A percentile compares a stretch with the other conserved stretches of the same genome.
These are phyloP conservation scores for Drosophila mauritiana DNA, from an alignment of 1,140 invertebrate species.

Conservation along the genomic window DNA sequence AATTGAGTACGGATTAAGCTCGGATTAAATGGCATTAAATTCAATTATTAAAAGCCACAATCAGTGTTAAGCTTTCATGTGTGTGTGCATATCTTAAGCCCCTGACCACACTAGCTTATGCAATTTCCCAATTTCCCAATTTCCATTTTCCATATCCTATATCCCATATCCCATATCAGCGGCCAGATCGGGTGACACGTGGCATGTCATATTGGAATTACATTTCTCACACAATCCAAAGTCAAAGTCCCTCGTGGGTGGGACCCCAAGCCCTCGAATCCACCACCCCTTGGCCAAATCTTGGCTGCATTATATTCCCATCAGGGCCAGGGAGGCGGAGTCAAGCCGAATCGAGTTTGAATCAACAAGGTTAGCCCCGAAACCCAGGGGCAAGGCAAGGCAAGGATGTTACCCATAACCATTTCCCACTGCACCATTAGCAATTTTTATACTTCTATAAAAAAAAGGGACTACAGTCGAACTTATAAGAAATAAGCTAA, in stretches of 20 bases:
- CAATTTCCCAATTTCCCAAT: conserved; percentile 34
- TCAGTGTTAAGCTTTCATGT: background rate
- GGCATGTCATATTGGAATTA: conserved; percentile 55
- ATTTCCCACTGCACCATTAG: background rate
- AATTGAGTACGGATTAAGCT: background rate
- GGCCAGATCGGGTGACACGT: conserved; percentile 43
- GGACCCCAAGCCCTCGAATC: background rate
- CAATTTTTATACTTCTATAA: background rate
- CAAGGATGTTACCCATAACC: conserved; percentile 11
- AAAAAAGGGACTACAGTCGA: background rate
- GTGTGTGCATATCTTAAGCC: background rate
- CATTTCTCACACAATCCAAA: conserved; percentile 52
- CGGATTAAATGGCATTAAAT: no score
- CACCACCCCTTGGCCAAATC: conserved; percentile 18
- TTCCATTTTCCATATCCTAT: conserved; percentile 28
- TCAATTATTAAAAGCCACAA: conserved; percentile 16
- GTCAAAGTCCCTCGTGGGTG: conserved; percentile 30
- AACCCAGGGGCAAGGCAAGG: conserved; percentile 36
- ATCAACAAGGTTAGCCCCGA: conserved; percentile 42
- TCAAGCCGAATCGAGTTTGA: conserved; percentile 11
- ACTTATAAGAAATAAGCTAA: background rate
- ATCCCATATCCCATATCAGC: conserved; percentile 18
- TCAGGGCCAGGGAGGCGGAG: conserved; percentile 36
- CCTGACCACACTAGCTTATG: conserved; percentile 21
- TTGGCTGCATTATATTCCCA: conserved; percentile 53